Evolutionary conservation across 2,888 invertebrate species (phyloP), one percentile per base, ranked within the genome.

Genomic region (Calameuta pallipes): DNA sequence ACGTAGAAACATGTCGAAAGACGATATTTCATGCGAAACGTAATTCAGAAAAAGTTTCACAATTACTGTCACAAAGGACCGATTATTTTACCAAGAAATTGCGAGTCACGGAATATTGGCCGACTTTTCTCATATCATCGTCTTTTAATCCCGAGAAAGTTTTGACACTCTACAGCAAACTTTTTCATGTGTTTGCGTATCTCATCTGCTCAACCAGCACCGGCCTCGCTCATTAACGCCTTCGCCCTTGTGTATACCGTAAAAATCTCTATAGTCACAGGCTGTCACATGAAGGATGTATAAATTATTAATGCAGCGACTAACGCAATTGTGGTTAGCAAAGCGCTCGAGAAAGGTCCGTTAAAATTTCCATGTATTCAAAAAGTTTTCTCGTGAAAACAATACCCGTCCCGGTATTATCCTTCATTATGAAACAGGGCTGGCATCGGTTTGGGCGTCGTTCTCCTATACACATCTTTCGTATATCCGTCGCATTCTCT

Each of bases 341-440:
- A 56, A 56, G 23, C 56, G 23, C 56, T 56, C 23, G 56, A 56
- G 56, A 56, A 37, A 74, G 76, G 35, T 69, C 78, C 68, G 69
- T 68, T 80, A 75, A 84, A 83, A 79, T 84, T 83, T 83, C 77
- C 84, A 9, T 70, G 76, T 82, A 80, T 80, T 56, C 71, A 76
- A 73, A 83, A 84, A 84, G 31, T 71, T 71, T 56, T 71, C 71
- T 71, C 4, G 56, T 9, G 11, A 34, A 82, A 87, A 87, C 83
- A 85, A 85, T 86, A 78, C 76, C 79, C 41, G 68, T 74, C 74
- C 73, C 68, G 74, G 81, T 81, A 79, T 83, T 84, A 83, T 76
- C 75, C 79, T 78, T 77, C 78, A 82, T 84, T 83, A 83, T 82
- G 82, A 83, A 87, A 83, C 77, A 23, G 23, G 23, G 74, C 74